Evolutionary conservation across 2,113 vertebrate species (phyloP), one percentile per base, ranked within the genome.

Genomic region (Henicopernis longicauda): DNA sequence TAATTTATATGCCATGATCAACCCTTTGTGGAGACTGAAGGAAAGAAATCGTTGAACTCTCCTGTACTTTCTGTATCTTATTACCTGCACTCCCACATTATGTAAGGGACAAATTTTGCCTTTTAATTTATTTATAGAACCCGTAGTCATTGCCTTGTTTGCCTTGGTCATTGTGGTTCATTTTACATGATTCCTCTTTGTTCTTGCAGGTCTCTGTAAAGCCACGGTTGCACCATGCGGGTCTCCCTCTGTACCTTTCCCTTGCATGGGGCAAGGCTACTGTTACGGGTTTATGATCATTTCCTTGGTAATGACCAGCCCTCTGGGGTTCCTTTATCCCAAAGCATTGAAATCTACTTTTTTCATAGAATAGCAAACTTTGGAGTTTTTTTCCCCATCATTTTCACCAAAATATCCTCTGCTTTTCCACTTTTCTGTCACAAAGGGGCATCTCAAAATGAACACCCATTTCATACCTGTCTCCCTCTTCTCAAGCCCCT

Each of bases 191-290:
- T 31, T 81, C 27, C 20, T 66, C 13, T 54, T 70, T 66, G 25
- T 31, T 66, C 34, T 86, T 40, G 77, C 21, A 32, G 67, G 22
- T 86, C 34, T 67, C 70, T 54, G 16, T 20, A 45, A 71, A 45
- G 34, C 49, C 1, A 1, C 0, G 0, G 49, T 49, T 52, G 29
- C 15, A 32, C 20, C 1, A 2, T 49, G 16, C 34, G 23, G 4
- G 16, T 73, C 31, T 83, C 38, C 18, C 36, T 45, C 54, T 36
- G 15, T 50, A 13, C 21, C 27, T 40, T 83, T 91, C 13, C 45
- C 45, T 44, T 62, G 42, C 20, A 5, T 1, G 10, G 40, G 20
- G 15, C 22, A 42, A 54, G 15, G 65, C 62, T 82, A 10, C 65
- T 49, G 10, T 70, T 32, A 14, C 0, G 1, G 58, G 8, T 65